phyloP scores from a whole-genome alignment of 2,113 vertebrate species.

The Caranx melampygus region DNA sequence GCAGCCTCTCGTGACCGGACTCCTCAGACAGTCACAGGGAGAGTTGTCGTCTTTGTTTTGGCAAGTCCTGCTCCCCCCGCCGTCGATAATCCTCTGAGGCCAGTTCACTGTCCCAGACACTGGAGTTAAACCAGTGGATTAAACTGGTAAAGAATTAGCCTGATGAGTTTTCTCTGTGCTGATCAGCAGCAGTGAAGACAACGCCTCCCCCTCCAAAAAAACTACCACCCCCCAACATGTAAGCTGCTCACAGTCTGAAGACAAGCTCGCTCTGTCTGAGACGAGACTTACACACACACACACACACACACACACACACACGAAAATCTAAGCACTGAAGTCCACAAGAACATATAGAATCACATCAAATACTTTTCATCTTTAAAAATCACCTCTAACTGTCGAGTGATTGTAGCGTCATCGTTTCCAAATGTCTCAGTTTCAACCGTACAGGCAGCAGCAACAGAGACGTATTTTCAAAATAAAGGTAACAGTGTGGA shows the following conservation, averaged over 20 bases:
- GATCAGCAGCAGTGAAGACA: conserved; percentile 2
- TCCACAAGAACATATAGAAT: too few species aligned
- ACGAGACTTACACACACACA: conserved; percentile 2
- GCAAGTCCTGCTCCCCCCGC: conserved; percentile 37
- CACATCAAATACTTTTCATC: too few species aligned
- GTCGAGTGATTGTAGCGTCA: too few species aligned
- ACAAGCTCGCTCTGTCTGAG: conserved; percentile 67
- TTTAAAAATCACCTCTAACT: too few species aligned
- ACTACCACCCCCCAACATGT: conserved; percentile 53
- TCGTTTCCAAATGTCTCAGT: too few species aligned
- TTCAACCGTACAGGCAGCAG: too few species aligned
- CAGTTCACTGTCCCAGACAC: conserved; percentile 69
- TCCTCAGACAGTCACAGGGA: conserved; percentile 26
- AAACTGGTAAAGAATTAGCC: conserved; percentile 74
- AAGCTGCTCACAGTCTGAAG: conserved; percentile 76
- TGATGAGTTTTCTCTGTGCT: conserved; percentile 58
- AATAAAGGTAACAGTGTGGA: too few species aligned
- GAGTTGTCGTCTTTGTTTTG: conserved; percentile 69
- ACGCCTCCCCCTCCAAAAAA: conserved; percentile 21
- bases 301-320: not conserved
- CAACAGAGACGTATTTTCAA: too few species aligned
- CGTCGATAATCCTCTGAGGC: conserved; percentile 63
- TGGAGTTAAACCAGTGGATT: conserved; percentile 77
- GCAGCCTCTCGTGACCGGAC: too few species aligned
- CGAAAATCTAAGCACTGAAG: too few species aligned